Conservation (phyloP, 2,113 vertebrate genomes). For the Gulo gulo region DNA sequence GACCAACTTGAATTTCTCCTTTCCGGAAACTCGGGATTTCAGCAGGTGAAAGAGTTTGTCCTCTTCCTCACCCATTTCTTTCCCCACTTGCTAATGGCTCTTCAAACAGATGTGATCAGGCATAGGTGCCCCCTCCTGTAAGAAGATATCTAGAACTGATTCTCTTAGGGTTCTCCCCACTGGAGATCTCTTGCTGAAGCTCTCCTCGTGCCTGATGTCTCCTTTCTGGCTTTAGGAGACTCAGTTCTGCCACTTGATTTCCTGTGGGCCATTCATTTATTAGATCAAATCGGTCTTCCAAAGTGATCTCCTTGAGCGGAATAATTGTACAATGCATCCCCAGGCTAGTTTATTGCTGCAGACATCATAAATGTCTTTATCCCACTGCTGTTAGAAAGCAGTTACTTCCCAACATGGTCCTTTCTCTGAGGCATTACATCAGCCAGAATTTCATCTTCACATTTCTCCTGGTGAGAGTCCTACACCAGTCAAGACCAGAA, state of each 20-base stretch:
- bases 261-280: not conserved
- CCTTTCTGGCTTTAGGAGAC: not conserved
- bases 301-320: not conserved
- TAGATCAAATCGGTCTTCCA: not conserved
- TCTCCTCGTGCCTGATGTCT: not conserved
- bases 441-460: not conserved
- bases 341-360: not conserved
- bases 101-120: not conserved
- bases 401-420: not conserved
- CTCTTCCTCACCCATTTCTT: not conserved
- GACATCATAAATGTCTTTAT: not conserved
- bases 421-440: not conserved
- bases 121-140: not conserved
- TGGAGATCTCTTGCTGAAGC: not conserved
- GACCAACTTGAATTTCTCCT: not conserved
- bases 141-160: not conserved
- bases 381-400: not conserved
- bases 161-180: not conserved
- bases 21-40: not conserved
- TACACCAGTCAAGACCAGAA: not conserved
- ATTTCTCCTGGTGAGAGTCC: not conserved
- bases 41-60: not conserved
- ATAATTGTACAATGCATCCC: not conserved
- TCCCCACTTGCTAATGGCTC: not conserved
- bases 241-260: not conserved